Percentiles rank a stretch among this genome's conserved stretches.
phyloP scores from a whole-genome alignment of 2,113 vertebrate genomes.

The Mus musculus region DNA sequence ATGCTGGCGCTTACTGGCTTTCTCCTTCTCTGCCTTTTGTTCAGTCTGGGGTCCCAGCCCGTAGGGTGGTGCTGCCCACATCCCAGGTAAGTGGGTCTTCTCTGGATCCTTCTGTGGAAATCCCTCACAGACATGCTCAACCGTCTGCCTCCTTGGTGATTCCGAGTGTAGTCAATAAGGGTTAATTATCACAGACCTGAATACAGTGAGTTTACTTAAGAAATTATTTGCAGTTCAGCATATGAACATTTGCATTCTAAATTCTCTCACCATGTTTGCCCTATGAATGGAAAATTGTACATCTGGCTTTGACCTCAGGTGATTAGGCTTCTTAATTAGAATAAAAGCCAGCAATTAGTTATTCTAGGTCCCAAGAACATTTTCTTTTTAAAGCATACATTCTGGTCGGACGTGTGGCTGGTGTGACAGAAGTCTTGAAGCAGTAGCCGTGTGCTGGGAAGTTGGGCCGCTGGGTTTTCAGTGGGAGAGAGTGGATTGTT shows the following conservation, averaged over 20 bases:
- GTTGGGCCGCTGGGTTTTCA: background rate
- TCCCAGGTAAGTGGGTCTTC: background rate
- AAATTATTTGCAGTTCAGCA: background rate
- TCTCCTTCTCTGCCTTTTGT: background rate
- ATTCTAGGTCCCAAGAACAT: background rate
- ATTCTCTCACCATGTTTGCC: background rate
- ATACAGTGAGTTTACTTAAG: background rate
- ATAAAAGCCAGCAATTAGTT: background rate
- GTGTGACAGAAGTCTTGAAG: background rate
- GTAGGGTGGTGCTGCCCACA: background rate
- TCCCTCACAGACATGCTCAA: background rate
- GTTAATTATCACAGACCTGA: background rate
- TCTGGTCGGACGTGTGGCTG: background rate
- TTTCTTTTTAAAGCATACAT: background rate
- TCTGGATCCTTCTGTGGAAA: background rate
- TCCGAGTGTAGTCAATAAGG: background rate
- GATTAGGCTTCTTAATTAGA: slow-evolving; percentile 22
- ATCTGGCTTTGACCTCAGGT: slow-evolving; percentile 23
- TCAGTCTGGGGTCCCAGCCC: background rate
- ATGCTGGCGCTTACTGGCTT: background rate
- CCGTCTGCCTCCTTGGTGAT: background rate
- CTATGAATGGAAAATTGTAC: background rate
- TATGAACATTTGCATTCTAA: background rate
- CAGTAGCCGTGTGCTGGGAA: background rate
- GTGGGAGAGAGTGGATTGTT: background rate